Percentiles rank a stretch among this genome's conserved stretches.
These are phyloP conservation scores for Carcinoscorpius rotundicauda DNA, from an alignment of 1,140 invertebrate genomes.

Conservation along the genomic window DNA sequence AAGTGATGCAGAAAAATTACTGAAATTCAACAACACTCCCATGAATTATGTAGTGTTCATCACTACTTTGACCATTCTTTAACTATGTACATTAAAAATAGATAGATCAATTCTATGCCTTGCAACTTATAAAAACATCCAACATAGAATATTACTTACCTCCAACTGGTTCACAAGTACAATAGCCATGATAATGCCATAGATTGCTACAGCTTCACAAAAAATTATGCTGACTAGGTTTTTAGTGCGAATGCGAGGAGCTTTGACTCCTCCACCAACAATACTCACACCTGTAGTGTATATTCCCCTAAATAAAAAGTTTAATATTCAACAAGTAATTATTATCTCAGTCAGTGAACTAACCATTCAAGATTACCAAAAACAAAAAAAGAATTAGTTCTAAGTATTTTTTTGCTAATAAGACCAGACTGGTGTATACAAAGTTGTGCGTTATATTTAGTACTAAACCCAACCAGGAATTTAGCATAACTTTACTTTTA, in stretches of 20 bases:
- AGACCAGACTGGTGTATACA: no score
- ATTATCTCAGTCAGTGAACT: neutral
- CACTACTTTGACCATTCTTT: no score
- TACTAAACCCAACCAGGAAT: no score
- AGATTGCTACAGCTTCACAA: constrained; percentile 97
- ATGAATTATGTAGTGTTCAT: no score
- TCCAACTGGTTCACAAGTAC: constrained; percentile 76
- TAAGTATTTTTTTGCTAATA: neutral
- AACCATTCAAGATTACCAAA: neutral
- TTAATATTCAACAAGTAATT: neutral
- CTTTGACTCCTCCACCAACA: constrained; percentile 94
- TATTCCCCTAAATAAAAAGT: constrained; percentile 54
- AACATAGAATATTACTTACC: constrained; percentile 29
- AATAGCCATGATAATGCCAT: constrained; percentile 96
- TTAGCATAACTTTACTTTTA: no score
- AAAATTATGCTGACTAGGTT: constrained; percentile 99
- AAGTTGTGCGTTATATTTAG: no score
- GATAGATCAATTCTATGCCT: no score
- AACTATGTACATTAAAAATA: no score
- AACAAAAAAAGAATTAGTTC: constrained; percentile 1
- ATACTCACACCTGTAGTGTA: constrained; percentile 94
- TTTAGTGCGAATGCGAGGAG: constrained; percentile 97
- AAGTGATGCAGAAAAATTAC: no score
- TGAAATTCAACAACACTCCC: no score
- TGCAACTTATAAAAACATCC: no score